These are phyloP conservation scores for Torymus tubicola DNA, from an alignment of 2,888 invertebrate species.

Conservation along the genomic window DNA sequence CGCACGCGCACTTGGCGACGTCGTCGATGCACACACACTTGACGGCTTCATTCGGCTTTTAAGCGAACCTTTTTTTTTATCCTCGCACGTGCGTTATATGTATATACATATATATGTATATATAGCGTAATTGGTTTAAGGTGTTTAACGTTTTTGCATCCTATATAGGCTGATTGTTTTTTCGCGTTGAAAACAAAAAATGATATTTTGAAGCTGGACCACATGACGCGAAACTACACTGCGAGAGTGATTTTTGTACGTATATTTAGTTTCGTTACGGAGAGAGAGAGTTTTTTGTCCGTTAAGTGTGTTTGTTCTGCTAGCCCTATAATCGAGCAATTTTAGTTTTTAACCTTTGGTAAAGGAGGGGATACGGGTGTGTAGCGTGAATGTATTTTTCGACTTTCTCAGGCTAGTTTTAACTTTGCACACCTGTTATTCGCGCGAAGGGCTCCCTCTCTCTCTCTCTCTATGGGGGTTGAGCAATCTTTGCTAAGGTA, in stretches of 20 bases:
- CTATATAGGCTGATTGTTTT: too few species aligned
- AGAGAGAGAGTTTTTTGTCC: slow-evolving; percentile 8
- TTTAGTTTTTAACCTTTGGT: neutral
- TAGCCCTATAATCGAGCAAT: slow-evolving; percentile 38
- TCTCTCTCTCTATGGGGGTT: too few species aligned
- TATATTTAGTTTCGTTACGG: neutral
- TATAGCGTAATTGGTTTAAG: too few species aligned
- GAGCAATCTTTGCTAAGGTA: too few species aligned
- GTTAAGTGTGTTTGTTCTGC: slow-evolving; percentile 43
- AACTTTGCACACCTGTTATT: slow-evolving; percentile 29
- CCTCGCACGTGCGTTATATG: slow-evolving; percentile 55
- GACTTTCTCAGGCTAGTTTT: neutral
- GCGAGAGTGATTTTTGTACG: too few species aligned
- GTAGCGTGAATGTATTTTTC: neutral
- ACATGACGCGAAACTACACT: too few species aligned
- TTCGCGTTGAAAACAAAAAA: too few species aligned
- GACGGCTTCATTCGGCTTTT: slow-evolving; percentile 56
- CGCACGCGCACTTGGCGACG: slow-evolving; percentile 20
- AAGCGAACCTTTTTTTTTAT: slow-evolving; percentile 17
- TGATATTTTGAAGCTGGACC: too few species aligned
- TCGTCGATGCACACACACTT: slow-evolving; percentile 19
- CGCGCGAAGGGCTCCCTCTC: too few species aligned
- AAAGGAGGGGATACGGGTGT: neutral
- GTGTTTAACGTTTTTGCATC: too few species aligned
- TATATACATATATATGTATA: too few species aligned